Percentiles rank a stretch among this genome's conserved stretches.
These are phyloP conservation scores for Enteromius mattozi DNA, from an alignment of 2,797 vertebrate species.

Conservation along the genomic window DNA sequence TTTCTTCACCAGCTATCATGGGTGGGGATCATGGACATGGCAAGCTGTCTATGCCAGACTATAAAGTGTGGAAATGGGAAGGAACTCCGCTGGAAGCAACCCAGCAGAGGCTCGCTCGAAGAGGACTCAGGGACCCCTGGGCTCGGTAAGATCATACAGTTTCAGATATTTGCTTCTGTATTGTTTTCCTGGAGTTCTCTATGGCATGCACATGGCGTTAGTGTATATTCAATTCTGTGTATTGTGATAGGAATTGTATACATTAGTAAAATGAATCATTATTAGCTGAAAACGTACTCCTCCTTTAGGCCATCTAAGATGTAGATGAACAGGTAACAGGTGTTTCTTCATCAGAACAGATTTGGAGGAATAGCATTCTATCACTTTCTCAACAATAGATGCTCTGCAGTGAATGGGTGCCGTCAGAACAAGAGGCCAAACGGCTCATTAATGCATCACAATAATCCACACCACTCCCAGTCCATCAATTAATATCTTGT, in stretches of 20 bases:
- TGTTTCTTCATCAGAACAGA: background rate
- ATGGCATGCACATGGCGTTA: background rate
- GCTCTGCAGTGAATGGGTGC: background rate
- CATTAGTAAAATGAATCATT: too few relatives aligned
- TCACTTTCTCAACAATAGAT: background rate
- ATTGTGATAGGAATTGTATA: background rate
- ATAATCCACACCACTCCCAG: background rate
- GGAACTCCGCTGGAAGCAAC: slow-evolving; percentile 88
- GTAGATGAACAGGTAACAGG: background rate
- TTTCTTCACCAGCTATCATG: slow-evolving; percentile 40
- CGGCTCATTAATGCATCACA: background rate
- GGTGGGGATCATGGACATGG: slow-evolving; percentile 72
- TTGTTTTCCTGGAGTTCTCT: background rate
- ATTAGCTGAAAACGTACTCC: background rate
- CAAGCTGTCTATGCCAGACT: slow-evolving; percentile 87
- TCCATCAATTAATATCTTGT: background rate
- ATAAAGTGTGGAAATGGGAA: slow-evolving; percentile 85
- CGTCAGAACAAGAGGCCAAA: background rate
- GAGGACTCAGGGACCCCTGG: slow-evolving; percentile 91
- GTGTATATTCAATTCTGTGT: background rate
- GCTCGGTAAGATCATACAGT: slow-evolving; percentile 78
- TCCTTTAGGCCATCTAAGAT: background rate
- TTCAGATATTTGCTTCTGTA: background rate
- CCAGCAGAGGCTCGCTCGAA: slow-evolving; percentile 81
- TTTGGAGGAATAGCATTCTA: background rate